Conservation (phyloP, 2,797 vertebrate genomes). For the Heterohyrax brucei region DNA sequence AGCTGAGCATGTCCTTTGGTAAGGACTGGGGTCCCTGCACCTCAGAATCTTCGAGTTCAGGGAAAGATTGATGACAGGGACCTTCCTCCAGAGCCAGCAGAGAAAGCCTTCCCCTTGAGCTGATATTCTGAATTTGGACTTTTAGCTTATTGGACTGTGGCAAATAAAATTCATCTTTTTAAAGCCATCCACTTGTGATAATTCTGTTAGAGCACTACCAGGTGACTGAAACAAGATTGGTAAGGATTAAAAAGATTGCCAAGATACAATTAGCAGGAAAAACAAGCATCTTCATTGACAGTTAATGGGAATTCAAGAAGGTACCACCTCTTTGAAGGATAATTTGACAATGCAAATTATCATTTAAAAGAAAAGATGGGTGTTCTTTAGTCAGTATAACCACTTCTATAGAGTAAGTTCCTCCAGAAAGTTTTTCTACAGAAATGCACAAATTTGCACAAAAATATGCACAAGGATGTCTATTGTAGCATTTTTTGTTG, state of each 20-base stretch:
- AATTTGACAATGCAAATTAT: slow-evolving; percentile 34
- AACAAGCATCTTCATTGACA: slow-evolving; percentile 18
- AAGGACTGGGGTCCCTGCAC: too few relatives aligned
- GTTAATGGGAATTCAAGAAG: not conserved
- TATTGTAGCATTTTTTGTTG: not conserved
- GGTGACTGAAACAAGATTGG: not conserved
- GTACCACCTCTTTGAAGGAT: not conserved
- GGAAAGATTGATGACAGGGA: too few relatives aligned
- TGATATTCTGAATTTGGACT: too few relatives aligned
- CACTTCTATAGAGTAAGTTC: slow-evolving; percentile 1
- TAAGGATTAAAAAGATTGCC: not conserved
- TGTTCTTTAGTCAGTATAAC: slow-evolving; percentile 22
- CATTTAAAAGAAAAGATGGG: not conserved
- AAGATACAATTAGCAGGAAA: not conserved
- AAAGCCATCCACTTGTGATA: too few relatives aligned
- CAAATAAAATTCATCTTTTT: too few relatives aligned
- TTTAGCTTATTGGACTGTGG: too few relatives aligned
- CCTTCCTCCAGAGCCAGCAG: too few relatives aligned
- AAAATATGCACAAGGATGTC: not conserved
- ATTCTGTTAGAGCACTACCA: too few relatives aligned
- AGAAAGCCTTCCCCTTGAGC: too few relatives aligned
- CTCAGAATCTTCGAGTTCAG: too few relatives aligned
- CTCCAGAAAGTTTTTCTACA: slow-evolving; percentile 10
- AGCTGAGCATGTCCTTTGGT: too few relatives aligned
- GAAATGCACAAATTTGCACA: slow-evolving; percentile 17